Conservation (phyloP, 2,113 vertebrate species). For the Felis chaus region DNA sequence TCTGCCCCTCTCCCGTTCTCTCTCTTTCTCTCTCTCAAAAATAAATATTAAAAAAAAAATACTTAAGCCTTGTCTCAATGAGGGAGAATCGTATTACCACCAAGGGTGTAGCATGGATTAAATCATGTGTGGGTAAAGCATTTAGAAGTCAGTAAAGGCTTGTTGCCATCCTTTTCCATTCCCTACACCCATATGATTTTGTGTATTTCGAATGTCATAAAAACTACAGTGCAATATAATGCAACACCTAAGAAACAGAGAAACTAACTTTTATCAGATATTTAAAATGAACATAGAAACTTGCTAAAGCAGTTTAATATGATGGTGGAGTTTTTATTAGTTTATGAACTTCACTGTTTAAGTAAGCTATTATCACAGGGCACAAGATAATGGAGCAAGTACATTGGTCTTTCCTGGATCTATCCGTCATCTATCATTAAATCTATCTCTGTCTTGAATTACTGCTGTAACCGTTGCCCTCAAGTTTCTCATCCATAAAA, state of each 20-base stretch:
- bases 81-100: not conserved
- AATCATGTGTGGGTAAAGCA: not conserved
- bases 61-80: not conserved
- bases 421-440: not conserved
- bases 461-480: not conserved
- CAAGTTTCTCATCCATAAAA: not conserved
- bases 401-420: not conserved
- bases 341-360: not conserved
- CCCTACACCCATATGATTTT: not conserved
- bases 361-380: not conserved
- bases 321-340: not conserved
- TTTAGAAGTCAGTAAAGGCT: not conserved
- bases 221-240: not conserved
- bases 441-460: not conserved
- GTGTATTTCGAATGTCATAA: not conserved
- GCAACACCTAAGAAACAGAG: not conserved
- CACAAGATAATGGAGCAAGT: not conserved
- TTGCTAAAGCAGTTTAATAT: not conserved
- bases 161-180: no score
- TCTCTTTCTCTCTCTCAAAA: no score
- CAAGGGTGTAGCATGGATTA: no score
- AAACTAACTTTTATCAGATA: not conserved
- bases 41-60: no score
- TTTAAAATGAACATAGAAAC: not conserved
- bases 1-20: no score